Conservation (phyloP, 2,113 vertebrate genomes). For the Hirundichthys speculiger region DNA sequence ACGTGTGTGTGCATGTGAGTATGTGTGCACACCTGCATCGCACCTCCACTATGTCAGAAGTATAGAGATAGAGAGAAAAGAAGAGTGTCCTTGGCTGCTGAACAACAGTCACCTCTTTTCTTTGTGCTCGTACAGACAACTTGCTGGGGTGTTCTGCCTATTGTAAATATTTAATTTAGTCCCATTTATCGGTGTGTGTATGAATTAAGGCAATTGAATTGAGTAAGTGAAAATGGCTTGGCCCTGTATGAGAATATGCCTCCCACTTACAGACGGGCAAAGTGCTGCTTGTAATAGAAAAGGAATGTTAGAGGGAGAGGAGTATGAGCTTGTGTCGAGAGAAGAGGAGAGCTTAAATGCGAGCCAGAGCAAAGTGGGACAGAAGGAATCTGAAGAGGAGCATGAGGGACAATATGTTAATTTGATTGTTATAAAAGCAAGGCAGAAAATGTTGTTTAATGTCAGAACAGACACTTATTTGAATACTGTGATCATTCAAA, state of each 20-base stretch:
- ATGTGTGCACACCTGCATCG: constrained; percentile 33
- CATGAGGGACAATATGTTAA: constrained; percentile 14
- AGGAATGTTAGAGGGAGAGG: constrained; percentile 28
- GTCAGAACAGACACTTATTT: constrained; percentile 21
- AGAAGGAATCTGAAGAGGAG: constrained; percentile 19
- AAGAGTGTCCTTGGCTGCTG: constrained; percentile 62
- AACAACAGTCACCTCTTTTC: constrained; percentile 55
- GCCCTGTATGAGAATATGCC: constrained; percentile 23
- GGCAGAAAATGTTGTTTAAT: constrained; percentile 17
- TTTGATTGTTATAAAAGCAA: constrained; percentile 35
- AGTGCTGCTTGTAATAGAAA: constrained; percentile 42
- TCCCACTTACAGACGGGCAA: constrained; percentile 37
- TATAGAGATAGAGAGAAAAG: constrained; percentile 31
- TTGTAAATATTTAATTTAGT: constrained; percentile 68
- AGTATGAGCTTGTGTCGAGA: constrained; percentile 13
- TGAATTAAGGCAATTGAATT: constrained; percentile 43
- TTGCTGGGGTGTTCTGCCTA: constrained; percentile 35
- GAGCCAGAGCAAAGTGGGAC: constrained; percentile 15
- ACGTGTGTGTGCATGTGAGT: neutral
- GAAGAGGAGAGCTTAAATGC: constrained; percentile 15
- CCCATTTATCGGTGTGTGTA: constrained; percentile 41
- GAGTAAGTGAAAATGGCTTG: constrained; percentile 36
- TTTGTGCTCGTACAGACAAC: constrained; percentile 39
- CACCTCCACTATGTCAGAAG: constrained; percentile 39
- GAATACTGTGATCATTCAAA: constrained; percentile 33